Evolutionary conservation across 2,888 invertebrate species (phyloP).

Genomic region (Notodonta dromedarius): DNA sequence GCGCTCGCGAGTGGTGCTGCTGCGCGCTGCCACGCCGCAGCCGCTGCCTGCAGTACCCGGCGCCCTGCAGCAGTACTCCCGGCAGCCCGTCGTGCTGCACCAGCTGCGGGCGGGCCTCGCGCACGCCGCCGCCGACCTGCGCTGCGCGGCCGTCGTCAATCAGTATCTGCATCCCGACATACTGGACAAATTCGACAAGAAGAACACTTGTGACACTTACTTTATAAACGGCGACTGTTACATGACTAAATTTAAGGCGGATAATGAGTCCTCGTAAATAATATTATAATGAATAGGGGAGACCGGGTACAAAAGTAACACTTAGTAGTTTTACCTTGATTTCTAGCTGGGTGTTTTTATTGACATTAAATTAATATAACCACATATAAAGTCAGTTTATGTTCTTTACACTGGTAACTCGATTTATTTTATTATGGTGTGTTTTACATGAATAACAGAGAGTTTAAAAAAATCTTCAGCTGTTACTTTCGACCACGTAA

Average conservation of each 20-base stretch:
- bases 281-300: background rate
- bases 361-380: too few species aligned
- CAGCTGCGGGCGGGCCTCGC: constrained; percentile 39
- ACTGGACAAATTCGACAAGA: constrained; percentile 38
- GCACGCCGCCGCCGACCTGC: constrained; percentile 39
- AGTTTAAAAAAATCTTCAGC: too few species aligned
- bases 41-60: background rate
- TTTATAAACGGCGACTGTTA: constrained; percentile 21
- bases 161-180: constrained; percentile 37
- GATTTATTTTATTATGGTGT: too few species aligned
- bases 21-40: constrained; percentile 26
- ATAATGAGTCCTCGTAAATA: background rate
- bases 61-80: constrained; percentile 14
- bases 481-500: too few species aligned
- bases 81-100: constrained; percentile 29
- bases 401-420: too few species aligned
- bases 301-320: too few species aligned
- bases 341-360: too few species aligned
- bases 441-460: too few species aligned
- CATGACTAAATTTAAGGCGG: constrained; percentile 1
- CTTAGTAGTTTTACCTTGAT: too few species aligned
- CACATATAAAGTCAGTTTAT: too few species aligned
- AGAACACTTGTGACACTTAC: constrained; percentile 49
- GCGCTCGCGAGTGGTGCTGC: constrained; percentile 40
- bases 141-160: constrained; percentile 49